A percentile compares a stretch with the other conserved stretches of the same genome.
Conservation (phyloP, 2,797 vertebrate species). For the Anisognathus igniventris region DNA sequence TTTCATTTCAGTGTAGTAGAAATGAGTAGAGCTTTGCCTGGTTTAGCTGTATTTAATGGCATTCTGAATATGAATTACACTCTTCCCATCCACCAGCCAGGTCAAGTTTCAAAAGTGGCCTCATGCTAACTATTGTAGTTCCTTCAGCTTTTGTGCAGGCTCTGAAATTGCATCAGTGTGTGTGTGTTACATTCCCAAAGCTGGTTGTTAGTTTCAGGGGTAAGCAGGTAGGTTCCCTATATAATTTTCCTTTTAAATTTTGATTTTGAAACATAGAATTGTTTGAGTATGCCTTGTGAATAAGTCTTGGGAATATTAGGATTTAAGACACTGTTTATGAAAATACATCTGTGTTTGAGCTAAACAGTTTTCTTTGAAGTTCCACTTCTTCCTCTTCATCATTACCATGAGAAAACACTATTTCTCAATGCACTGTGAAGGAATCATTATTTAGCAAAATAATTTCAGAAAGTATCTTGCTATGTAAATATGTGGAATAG, state of each 20-base stretch:
- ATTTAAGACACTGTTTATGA: not conserved
- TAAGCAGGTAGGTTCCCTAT: not conserved
- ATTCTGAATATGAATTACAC: not conserved
- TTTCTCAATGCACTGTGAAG: not conserved
- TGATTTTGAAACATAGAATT: not conserved
- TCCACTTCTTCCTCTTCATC: conserved; percentile 5
- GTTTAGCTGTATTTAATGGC: not conserved
- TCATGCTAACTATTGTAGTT: not conserved
- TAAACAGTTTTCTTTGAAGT: not conserved
- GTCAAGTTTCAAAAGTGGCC: not conserved
- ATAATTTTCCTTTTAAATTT: not conserved
- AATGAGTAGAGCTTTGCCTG: not conserved
- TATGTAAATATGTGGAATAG: not conserved
- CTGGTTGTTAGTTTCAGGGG: not conserved
- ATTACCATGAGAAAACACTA: not conserved
- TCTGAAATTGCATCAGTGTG: not conserved
- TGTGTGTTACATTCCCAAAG: not conserved
- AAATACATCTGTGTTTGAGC: not conserved
- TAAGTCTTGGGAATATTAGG: not conserved
- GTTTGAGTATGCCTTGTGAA: not conserved
- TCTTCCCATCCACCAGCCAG: not conserved
- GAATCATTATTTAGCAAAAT: not conserved
- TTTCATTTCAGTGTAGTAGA: not conserved
- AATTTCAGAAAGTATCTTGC: not conserved
- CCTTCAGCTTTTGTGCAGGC: not conserved